Evolutionary conservation across 2,113 vertebrate species (phyloP), one percentile per base, ranked within the genome.

Genomic region (Notarius quadriscutis): DNA sequence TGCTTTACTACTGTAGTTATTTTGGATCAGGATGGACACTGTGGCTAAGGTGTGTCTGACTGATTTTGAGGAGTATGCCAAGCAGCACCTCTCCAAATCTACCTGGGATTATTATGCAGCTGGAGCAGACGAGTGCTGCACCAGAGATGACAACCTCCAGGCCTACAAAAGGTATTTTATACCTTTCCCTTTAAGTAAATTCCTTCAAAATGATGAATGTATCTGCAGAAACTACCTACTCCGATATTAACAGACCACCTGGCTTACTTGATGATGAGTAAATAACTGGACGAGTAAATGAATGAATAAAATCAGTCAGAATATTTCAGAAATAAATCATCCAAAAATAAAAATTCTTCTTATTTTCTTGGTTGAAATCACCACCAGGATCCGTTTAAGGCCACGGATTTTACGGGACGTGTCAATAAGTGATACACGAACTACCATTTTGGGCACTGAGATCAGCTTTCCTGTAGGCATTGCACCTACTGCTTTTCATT

Each of bases 381-480:
- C n/a, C 34, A 75, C 34, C 92, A 99, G 98, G 92, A 96, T 99
- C 89, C 95, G 69, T 27, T 95, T 99, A 87, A 95, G 96, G 55
- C 98, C 98, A 80, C 95, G 96, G 0, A 93, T 97, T 84, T 94
- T 99, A 89, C 93, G 93, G 77, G 96, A 98, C 0, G 96, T 98
- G 81, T 97, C 97, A 0, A 1, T 93, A 25, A 94, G 96, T 65
- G 97, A 99, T 93, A 97, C 95, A 0, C 93, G 92, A 58, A 97
- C 96, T 84, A 96, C 95, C 0, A 91, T 99, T 20, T 95, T 96
- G 81, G 98, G 97, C 0, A 94, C 91, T 0, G 95, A 98, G 90
- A 96, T 99, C 93, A 96, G 93, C 86, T 97, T 96, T 63, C 98
- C 98, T 0, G 96, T 99, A 1, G 96, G 98, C n/a, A 97, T 99